Base-by-base conservation (phyloP, 1,140 invertebrate genomes). In the Octopus sinensis region DNA sequence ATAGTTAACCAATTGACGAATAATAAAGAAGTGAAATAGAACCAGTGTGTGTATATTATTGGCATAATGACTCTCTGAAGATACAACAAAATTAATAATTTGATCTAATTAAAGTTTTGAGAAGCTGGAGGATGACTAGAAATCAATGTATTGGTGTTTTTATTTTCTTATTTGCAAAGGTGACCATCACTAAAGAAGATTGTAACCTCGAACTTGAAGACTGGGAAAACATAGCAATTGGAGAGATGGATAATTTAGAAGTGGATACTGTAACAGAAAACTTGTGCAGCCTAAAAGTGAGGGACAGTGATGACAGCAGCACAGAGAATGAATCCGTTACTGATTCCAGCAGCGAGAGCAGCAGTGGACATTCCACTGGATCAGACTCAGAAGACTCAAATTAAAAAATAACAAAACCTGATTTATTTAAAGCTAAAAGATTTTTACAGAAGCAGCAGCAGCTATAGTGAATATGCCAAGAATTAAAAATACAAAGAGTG, bases 121-220 rank as follows among this genome's bases (percentile, higher is more conserved):
- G 30, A 3, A 23, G 6, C 4, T 17, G 17, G 4, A 30, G n/a
- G 30, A 43, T 54, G 23, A 17, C 43, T 23, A n/a, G n/a, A 6
- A 78, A 51, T 23, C 13, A 5, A 5, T 54, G 53, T 56, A n/a
- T 53, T 23, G 51, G 76, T 10, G n/a, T 51, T 80, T 23, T 82
- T 17, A 71, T 54, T 54, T 76, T 43, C 71, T 51, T 54, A 23
- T 82, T 84, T 13, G 80, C 73, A 71, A 79, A 92, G 90, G 78
- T 91, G 52, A 87, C 86, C 7, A 85, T 92, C 7, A 84, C 77
- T 4, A 94, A 94, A 87, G 87, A 88, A 56, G 90, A 92, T 79
- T 84, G 93, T 56, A 89, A 87, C 53, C 88, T 93, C 4, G 91
- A 93, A 83, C 88, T 94, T 10, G 85, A 87, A 53, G 90, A 92